Percentiles rank a stretch among this genome's conserved stretches.
These are phyloP conservation scores for Melanotaenia boesemani DNA, from an alignment of 2,797 vertebrate genomes.

Conservation along the genomic window DNA sequence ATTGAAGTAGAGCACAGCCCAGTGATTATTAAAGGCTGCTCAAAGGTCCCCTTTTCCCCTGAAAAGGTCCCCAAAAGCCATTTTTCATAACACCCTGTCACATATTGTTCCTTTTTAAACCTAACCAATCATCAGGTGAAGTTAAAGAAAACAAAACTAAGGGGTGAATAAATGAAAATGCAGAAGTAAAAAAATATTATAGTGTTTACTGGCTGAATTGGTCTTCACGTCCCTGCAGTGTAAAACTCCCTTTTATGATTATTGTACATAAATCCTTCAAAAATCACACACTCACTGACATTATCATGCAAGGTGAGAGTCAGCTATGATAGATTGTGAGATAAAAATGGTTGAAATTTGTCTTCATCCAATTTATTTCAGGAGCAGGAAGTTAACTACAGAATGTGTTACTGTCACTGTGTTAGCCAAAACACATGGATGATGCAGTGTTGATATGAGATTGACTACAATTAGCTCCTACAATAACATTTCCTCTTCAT, in stretches of 20 bases:
- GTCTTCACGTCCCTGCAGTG: neutral
- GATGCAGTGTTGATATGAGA: neutral
- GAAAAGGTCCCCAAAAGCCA: neutral
- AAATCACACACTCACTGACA: neutral
- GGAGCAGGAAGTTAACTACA: neutral
- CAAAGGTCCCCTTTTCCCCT: neutral
- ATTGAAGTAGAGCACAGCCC: neutral
- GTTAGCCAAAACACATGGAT: neutral
- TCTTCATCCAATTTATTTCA: neutral
- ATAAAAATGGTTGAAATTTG: neutral
- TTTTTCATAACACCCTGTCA: neutral
- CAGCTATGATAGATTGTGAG: neutral
- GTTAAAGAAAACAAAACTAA: neutral
- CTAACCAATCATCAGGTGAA: neutral
- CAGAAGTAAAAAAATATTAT: neutral
- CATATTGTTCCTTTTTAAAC: neutral
- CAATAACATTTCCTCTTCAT: conserved; percentile 40
- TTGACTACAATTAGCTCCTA: neutral
- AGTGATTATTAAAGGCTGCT: neutral
- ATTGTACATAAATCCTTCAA: neutral
- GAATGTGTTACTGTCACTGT: neutral
- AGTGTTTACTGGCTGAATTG: neutral
- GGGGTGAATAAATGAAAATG: neutral
- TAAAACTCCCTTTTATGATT: neutral
- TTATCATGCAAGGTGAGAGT: neutral